Evolutionary conservation across 1,140 invertebrate genomes (phyloP), one percentile per base, ranked within the genome.

Genomic region (Chlorops oryzae): DNA sequence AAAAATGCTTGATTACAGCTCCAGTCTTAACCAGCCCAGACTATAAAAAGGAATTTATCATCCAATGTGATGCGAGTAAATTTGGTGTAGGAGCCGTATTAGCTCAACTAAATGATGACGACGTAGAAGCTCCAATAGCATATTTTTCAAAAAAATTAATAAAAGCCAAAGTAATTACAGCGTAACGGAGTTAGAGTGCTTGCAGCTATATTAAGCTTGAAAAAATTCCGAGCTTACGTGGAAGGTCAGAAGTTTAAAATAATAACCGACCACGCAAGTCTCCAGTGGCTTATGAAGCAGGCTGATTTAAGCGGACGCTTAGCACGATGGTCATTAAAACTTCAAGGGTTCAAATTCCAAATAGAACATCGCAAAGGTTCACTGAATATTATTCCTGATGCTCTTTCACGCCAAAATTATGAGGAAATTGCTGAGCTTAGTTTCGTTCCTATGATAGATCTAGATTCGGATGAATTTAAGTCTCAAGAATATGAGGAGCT

Each of bases 141-240:
- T 77, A 65, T 56, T 53, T 61, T 5, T 73, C 73, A 41, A 32
- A 32, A 32, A 32, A 32, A n/a, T n/a, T n/a, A n/a, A n/a, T n/a
- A 32, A 32, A 38, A 17, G 10, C 6, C 37, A 38, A 17, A 7
- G 15, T 13, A 17, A 7, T 17, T 78, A 73, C 41, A 54, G 50
- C 0, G 62, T 62, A n/a, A 69, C 70, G 1, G 73, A 78, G 55
- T 46, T 62, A 47, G 76, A 78, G 64, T 59, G 65, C n/a, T 55
- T 78, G 74, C 73, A 5, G 59, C 77, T 7, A 47, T 77, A 2
- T 62, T 59, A 46, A 69, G 61, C 6, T 58, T 73, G 23, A 56
- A 73, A 49, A 70, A 74, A 40, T 77, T 76, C 50, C 52, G 68
- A 35, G 53, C 61, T 6, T 78, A 74, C 54, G 21, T 77, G 3